phyloP scores from a whole-genome alignment of 2,113 vertebrate genomes.

The Leptobrachium leishanense region DNA sequence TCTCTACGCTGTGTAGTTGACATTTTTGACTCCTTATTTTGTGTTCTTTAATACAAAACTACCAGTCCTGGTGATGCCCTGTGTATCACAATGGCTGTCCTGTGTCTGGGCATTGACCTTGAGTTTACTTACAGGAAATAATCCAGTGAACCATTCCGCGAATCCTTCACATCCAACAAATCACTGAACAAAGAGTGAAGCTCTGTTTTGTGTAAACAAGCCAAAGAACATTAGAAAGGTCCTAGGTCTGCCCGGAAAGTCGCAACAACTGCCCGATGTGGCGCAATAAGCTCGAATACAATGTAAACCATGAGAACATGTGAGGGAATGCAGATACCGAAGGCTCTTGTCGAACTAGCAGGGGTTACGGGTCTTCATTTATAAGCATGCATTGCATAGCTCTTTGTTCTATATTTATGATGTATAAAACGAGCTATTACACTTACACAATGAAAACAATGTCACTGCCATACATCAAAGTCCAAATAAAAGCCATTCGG shows the following conservation, averaged over 20 bases:
- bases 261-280: neutral
- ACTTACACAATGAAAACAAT: conserved; percentile 15
- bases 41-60: too few relatives aligned
- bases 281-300: neutral
- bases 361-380: neutral
- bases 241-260: neutral
- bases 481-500: neutral
- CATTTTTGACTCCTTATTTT: too few relatives aligned
- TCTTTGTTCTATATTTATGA: conserved; percentile 17
- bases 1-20: too few relatives aligned
- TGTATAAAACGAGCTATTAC: neutral
- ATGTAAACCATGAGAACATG: neutral
- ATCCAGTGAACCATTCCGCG: too few relatives aligned
- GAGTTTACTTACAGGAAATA: too few relatives aligned
- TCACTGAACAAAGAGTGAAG: too few relatives aligned
- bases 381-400: neutral
- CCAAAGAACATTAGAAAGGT: too few relatives aligned
- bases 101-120: too few relatives aligned
- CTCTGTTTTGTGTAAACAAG: too few relatives aligned
- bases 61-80: too few relatives aligned
- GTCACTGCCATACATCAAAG: conserved; percentile 27
- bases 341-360: neutral
- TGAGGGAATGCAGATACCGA: neutral
- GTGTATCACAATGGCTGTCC: too few relatives aligned
- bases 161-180: too few relatives aligned